Evolutionary conservation across 2,113 vertebrate species (phyloP).

Genomic region (Varanus salvator): DNA sequence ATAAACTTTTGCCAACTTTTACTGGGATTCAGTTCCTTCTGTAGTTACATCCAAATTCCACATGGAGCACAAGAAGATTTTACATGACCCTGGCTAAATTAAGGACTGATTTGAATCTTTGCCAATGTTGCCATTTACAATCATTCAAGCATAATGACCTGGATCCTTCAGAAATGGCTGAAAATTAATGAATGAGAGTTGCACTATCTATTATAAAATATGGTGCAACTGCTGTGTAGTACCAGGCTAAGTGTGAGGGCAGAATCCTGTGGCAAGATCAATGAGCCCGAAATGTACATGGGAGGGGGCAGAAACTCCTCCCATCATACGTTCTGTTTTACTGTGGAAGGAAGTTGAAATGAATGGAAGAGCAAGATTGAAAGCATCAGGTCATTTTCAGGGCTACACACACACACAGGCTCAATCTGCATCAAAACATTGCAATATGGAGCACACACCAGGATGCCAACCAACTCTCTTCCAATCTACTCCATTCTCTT

Average conservation of each 20-base stretch:
- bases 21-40: slow-evolving; percentile 1
- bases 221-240: neutral
- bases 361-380: neutral
- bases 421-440: neutral
- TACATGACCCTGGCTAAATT: slow-evolving; percentile 1
- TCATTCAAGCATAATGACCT: slow-evolving; percentile 13
- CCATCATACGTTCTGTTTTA: neutral
- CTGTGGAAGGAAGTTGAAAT: neutral
- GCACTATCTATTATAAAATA: neutral
- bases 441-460: neutral
- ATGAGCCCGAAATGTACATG: neutral
- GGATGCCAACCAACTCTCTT: neutral
- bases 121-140: slow-evolving; percentile 8
- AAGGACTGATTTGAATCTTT: slow-evolving; percentile 1
- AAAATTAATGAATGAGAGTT: neutral
- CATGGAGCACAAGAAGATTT: slow-evolving; percentile 22
- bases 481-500: neutral
- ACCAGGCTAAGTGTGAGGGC: neutral
- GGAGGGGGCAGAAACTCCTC: neutral
- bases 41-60: slow-evolving; percentile 27
- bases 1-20: neutral
- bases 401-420: neutral
- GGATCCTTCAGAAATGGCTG: slow-evolving; percentile 4
- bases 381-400: neutral
- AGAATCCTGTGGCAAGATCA: neutral